Conservation (phyloP, 2,797 vertebrate genomes). For the Thunnus albacares region DNA sequence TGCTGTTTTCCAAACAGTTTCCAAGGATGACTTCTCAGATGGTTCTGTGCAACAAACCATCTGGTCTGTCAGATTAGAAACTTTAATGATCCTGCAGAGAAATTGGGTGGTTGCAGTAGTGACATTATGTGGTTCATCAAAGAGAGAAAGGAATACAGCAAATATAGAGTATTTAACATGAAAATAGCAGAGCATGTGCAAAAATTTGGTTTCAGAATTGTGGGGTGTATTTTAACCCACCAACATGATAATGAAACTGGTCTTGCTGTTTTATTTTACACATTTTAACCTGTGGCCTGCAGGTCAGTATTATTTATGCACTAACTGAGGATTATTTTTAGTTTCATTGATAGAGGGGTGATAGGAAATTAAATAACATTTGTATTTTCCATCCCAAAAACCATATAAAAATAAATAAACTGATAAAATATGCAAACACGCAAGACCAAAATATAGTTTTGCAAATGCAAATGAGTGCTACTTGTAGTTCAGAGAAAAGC, state of each 20-base stretch:
- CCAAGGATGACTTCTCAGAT: too few relatives aligned
- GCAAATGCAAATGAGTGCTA: too few relatives aligned
- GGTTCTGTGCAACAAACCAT: too few relatives aligned
- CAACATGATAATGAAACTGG: not conserved
- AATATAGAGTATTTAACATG: constrained; percentile 2
- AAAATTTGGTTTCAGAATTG: not conserved
- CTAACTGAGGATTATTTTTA: not conserved
- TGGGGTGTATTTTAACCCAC: too few relatives aligned
- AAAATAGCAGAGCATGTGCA: not conserved
- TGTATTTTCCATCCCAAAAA: not conserved
- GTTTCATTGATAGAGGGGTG: not conserved
- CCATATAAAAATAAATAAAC: not conserved
- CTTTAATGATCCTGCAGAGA: constrained; percentile 14
- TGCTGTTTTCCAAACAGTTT: too few relatives aligned
- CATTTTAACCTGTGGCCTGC: not conserved
- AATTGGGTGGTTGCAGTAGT: not conserved
- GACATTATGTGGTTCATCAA: constrained; percentile 2
- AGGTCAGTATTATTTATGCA: not conserved
- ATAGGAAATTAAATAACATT: too few relatives aligned
- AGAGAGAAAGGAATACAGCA: not conserved
- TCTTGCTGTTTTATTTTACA: not conserved
- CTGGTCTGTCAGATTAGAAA: not conserved
- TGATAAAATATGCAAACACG: too few relatives aligned
- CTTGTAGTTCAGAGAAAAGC: too few relatives aligned
- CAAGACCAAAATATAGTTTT: too few relatives aligned